phyloP scores from a whole-genome alignment of 2,797 vertebrate genomes.

The Phrynocephalus forsythii region DNA sequence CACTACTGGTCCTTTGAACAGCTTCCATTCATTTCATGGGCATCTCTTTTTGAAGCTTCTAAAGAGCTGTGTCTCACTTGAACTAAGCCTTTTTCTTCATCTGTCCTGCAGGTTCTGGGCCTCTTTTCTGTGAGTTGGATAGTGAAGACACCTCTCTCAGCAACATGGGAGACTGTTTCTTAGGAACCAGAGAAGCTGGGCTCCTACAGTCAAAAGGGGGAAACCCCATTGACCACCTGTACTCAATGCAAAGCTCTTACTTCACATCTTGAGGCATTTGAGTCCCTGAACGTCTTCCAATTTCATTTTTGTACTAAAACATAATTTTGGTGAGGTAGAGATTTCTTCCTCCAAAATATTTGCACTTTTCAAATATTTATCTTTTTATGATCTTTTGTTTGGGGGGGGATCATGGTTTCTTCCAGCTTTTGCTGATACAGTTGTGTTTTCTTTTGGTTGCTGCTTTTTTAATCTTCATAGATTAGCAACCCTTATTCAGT shows the following conservation, averaged over 20 bases:
- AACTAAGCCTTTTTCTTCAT: background rate
- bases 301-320: background rate
- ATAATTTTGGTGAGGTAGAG: background rate
- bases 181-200: slow-evolving; percentile 83
- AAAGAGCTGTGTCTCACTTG: background rate
- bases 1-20: background rate
- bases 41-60: background rate
- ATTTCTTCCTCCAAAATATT: background rate
- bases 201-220: slow-evolving; percentile 83
- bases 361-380: background rate
- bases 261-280: slow-evolving; percentile 88
- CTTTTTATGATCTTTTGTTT: background rate
- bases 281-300: fast-evolving
- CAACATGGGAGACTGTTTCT: slow-evolving; percentile 86
- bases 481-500: background rate
- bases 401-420: background rate
- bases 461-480: background rate
- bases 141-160: slow-evolving; percentile 87
- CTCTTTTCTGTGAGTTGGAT: slow-evolving; percentile 87
- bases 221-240: slow-evolving; percentile 95
- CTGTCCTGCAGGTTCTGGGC: slow-evolving; percentile 85
- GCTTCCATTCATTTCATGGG: background rate
- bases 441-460: background rate
- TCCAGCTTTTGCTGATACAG: background rate
- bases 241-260: slow-evolving; percentile 99